These are phyloP conservation scores for Chloroceryle amazona DNA, from an alignment of 2,797 vertebrate genomes.

Conservation along the genomic window DNA sequence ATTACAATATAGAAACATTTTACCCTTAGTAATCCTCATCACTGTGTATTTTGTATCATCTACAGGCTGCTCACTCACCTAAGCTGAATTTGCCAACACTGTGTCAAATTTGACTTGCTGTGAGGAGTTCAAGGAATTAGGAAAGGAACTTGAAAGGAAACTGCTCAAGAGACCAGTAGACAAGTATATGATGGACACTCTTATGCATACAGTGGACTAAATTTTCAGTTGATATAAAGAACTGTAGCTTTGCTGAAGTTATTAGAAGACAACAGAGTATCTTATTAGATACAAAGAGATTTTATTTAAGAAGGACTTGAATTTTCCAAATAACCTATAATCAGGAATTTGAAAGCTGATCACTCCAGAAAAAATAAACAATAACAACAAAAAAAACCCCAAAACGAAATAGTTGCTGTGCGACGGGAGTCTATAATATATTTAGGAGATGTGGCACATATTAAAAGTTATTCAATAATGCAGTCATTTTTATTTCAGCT, in stretches of 20 bases:
- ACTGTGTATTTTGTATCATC: background rate
- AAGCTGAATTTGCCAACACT: background rate
- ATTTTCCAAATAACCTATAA: background rate
- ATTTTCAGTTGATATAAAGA: background rate
- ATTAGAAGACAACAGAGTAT: background rate
- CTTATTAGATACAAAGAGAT: background rate
- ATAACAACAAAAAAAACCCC: background rate
- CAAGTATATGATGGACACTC: background rate
- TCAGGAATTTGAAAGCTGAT: background rate
- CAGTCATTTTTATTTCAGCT: slow-evolving; percentile 5
- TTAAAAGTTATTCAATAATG: background rate
- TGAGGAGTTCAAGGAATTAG: background rate
- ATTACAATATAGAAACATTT: background rate
- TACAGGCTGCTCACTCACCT: background rate
- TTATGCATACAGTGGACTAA: background rate
- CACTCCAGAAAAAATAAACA: background rate
- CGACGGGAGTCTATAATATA: background rate
- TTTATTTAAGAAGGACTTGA: background rate
- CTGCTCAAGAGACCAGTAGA: background rate
- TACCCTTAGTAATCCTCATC: background rate
- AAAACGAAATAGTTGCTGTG: background rate
- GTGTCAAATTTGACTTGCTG: background rate
- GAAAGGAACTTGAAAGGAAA: background rate
- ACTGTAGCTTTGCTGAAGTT: background rate
- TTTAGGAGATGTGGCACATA: background rate